A percentile compares a stretch with the other conserved stretches of the same genome.
Conservation (phyloP, 2,113 vertebrate species). For the Macheiramphus alcinus region DNA sequence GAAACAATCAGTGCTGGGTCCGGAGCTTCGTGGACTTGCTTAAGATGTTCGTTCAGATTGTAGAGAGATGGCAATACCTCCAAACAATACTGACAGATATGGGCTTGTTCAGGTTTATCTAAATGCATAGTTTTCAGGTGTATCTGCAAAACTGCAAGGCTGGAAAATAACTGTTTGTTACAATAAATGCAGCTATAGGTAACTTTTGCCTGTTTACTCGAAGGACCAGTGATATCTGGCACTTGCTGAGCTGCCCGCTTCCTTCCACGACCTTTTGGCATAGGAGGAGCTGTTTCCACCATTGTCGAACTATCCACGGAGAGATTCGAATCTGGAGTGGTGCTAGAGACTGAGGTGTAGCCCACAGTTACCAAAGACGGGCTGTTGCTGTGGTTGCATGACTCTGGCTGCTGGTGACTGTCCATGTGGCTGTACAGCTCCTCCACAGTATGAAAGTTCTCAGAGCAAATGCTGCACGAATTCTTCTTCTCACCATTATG, state of each 20-base stretch:
- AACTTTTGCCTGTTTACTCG: constrained; percentile 89
- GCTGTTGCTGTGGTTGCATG: constrained; percentile 96
- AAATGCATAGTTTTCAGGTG: constrained; percentile 97
- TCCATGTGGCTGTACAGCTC: constrained; percentile 97
- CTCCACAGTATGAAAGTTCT: constrained; percentile 91
- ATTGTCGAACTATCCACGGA: constrained; percentile 95
- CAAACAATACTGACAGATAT: constrained; percentile 96
- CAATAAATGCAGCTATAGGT: constrained; percentile 97
- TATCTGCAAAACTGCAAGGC: constrained; percentile 93
- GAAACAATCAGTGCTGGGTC: constrained; percentile 87
- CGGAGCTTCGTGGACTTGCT: constrained; percentile 92
- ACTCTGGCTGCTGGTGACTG: constrained; percentile 93
- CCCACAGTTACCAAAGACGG: constrained; percentile 93
- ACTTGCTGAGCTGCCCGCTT: constrained; percentile 89
- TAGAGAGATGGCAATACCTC: constrained; percentile 96
- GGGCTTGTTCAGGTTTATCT: constrained; percentile 96
- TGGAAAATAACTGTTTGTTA: constrained; percentile 95
- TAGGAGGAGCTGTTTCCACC: constrained; percentile 87
- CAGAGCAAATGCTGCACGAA: constrained; percentile 89
- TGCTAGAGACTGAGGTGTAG: constrained; percentile 97
- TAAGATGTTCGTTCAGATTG: constrained; percentile 96
- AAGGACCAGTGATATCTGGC: constrained; percentile 83
- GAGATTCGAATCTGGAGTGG: constrained; percentile 96
- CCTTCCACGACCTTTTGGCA: constrained; percentile 90
- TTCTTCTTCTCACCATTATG: constrained; percentile 91